Percentiles rank a stretch among this genome's conserved stretches.
Conservation (phyloP, 2,113 vertebrate genomes). For the Pelecanus crispus region DNA sequence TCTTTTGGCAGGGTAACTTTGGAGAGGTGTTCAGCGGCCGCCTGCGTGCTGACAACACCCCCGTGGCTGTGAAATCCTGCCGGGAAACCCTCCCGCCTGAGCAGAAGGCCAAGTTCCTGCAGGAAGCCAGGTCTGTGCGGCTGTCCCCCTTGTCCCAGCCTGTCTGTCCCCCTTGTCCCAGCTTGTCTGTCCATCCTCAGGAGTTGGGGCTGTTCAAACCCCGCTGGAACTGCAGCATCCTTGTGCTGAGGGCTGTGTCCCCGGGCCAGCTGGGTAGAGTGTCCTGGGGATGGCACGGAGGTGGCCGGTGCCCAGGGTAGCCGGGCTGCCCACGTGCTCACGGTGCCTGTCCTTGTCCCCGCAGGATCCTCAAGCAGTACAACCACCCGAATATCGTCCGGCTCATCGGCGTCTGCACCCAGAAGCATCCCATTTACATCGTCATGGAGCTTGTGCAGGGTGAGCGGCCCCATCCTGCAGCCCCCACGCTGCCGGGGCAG, state of each 20-base stretch:
- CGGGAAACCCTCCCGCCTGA: slow-evolving; percentile 88
- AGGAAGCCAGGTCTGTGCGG: slow-evolving; percentile 86
- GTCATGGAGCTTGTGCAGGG: slow-evolving; percentile 96
- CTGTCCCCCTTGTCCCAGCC: rapidly evolving
- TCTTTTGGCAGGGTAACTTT: slow-evolving; percentile 86
- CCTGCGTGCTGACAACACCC: slow-evolving; percentile 83
- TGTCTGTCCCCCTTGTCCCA: background rate
- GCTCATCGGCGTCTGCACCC: slow-evolving; percentile 94
- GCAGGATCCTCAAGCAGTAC: slow-evolving; percentile 96
- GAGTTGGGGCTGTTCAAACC: too few relatives aligned
- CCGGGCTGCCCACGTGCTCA: rapidly evolving
- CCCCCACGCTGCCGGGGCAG: rapidly evolving
- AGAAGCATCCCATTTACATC: slow-evolving; percentile 96
- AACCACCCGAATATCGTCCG: slow-evolving; percentile 92
- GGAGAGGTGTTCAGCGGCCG: slow-evolving; percentile 92
- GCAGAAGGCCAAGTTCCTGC: slow-evolving; percentile 92
- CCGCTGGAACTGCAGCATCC: background rate
- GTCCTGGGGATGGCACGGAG: rapidly evolving
- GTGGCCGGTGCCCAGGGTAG: background rate
- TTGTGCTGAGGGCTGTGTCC: background rate
- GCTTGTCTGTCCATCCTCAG: background rate
- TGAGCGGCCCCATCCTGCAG: background rate
- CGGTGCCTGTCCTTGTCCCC: background rate
- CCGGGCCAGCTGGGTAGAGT: rapidly evolving
- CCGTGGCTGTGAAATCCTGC: slow-evolving; percentile 91